These are phyloP conservation scores for Malurus leucopterus DNA, from an alignment of 2,797 vertebrate species.

Conservation along the genomic window DNA sequence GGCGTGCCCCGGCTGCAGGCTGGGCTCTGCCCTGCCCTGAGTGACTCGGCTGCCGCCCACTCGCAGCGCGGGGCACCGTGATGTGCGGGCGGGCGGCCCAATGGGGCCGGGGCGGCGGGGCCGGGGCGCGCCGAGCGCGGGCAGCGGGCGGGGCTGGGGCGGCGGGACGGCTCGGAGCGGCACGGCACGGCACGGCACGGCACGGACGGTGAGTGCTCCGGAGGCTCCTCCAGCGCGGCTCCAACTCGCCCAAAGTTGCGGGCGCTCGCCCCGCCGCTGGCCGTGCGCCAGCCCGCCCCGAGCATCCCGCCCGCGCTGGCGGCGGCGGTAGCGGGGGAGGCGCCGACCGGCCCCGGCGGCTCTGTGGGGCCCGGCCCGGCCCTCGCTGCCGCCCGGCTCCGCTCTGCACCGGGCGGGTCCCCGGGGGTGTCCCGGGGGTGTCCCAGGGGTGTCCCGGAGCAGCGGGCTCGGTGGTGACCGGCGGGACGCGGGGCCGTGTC, in stretches of 20 bases:
- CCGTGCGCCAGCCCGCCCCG: neutral
- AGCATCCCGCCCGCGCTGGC: neutral
- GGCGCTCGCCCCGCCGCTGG: neutral
- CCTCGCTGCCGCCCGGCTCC: neutral
- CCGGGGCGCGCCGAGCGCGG: neutral
- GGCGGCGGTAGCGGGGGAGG: neutral
- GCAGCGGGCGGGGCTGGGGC: neutral
- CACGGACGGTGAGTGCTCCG: neutral
- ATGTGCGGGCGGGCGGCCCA: neutral
- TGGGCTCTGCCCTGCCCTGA: neutral
- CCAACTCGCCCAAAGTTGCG: neutral
- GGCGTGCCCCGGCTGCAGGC: neutral
- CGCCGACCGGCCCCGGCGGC: neutral
- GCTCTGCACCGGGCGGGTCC: neutral
- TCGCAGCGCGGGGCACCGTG: neutral
- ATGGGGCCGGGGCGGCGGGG: slow-evolving; percentile 2
- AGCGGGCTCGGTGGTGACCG: neutral
- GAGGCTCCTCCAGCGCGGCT: neutral
- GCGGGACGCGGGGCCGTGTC: neutral
- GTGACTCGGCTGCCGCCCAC: neutral
- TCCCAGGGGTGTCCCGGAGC: neutral
- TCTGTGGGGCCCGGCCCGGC: neutral
- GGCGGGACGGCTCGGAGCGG: neutral
- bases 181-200: neutral
- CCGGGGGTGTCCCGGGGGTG: neutral